phyloP scores from a whole-genome alignment of 1,140 invertebrate species.

The Drosophila bifasciata region DNA sequence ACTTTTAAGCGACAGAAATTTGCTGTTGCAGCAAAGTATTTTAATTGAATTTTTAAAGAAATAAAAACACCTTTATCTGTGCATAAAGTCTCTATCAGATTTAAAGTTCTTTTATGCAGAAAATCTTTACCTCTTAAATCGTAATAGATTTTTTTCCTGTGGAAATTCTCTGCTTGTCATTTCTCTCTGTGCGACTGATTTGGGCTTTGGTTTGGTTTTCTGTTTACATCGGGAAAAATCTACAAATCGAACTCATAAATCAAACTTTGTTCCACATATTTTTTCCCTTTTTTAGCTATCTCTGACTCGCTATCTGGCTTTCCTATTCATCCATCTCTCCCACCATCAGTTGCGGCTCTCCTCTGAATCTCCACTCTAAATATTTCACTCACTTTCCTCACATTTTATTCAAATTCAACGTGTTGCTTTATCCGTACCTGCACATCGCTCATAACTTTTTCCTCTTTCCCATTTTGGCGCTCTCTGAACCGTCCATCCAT shows the following conservation, averaged over 20 bases:
- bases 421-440: slow-evolving; percentile 63
- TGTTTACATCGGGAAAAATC: slow-evolving; percentile 37
- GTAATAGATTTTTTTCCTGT: not conserved
- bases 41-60: no score
- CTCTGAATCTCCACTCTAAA: not conserved
- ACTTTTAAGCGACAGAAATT: no score
- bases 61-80: not conserved
- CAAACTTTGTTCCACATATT: slow-evolving; percentile 53
- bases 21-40: no score
- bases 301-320: slow-evolving; percentile 4
- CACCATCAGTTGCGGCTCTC: not conserved
- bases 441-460: slow-evolving; percentile 58
- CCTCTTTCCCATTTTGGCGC: not conserved
- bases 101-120: no score
- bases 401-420: slow-evolving; percentile 67
- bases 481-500: not conserved
- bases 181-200: slow-evolving; percentile 15
- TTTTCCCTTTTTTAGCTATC: slow-evolving; percentile 29
- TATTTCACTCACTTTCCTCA: slow-evolving; percentile 14
- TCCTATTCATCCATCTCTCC: slow-evolving; percentile 8
- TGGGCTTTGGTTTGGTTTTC: slow-evolving; percentile 18
- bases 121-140: no score
- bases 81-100: not conserved
- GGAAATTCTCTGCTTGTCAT: not conserved
- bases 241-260: slow-evolving; percentile 63